Evolutionary conservation across 2,797 vertebrate genomes (phyloP).

Genomic region (Enteromius afrohamiltoni): DNA sequence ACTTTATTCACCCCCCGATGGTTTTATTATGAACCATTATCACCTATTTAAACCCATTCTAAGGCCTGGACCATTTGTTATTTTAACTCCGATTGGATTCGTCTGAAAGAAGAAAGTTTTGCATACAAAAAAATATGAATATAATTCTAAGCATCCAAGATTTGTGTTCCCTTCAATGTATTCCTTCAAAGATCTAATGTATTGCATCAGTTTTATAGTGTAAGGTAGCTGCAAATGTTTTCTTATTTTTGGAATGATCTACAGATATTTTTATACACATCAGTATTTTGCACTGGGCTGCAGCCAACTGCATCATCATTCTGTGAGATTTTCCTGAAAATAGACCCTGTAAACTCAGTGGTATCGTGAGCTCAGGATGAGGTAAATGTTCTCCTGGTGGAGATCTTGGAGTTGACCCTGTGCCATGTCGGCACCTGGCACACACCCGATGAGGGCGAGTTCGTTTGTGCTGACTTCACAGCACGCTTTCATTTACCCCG

Average conservation of each 20-base stretch:
- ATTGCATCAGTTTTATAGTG: neutral
- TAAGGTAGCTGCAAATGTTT: neutral
- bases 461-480: conserved; percentile 76
- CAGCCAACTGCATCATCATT: conserved; percentile 10
- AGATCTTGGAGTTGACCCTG: conserved; percentile 29
- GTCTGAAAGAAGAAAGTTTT: too few relatives aligned
- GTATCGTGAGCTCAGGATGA: conserved; percentile 20
- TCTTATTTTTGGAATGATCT: neutral
- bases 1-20: too few relatives aligned
- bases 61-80: too few relatives aligned
- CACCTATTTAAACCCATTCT: too few relatives aligned
- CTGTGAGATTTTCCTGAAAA: conserved; percentile 20
- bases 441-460: conserved; percentile 35
- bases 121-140: too few relatives aligned
- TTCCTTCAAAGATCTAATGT: neutral
- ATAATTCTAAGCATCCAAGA: too few relatives aligned
- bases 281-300: neutral
- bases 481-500: conserved; percentile 62
- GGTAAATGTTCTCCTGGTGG: conserved; percentile 30
- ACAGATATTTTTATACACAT: neutral
- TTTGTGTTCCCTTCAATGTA: too few relatives aligned
- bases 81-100: too few relatives aligned
- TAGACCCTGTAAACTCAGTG: neutral
- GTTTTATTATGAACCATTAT: too few relatives aligned
- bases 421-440: conserved; percentile 42